Percentiles rank a stretch among this genome's conserved stretches.
Evolutionary conservation across 2,888 invertebrate species (phyloP).

Genomic region (Conistra vaccinii): DNA sequence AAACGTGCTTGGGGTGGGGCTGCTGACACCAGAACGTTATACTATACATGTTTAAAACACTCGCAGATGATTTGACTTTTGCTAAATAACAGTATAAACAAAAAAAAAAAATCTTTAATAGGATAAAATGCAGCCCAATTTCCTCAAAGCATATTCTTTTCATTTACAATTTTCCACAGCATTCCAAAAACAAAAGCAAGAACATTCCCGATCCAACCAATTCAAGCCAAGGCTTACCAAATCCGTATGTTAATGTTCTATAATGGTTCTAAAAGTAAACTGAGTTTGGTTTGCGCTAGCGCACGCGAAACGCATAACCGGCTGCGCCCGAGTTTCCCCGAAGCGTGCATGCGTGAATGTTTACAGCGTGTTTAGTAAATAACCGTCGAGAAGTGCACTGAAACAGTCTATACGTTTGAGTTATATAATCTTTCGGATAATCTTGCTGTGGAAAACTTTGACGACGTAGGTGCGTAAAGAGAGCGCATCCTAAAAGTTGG

Average conservation of each 20-base stretch:
- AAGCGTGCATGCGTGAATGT: conserved; percentile 60
- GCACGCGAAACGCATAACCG: conserved; percentile 56
- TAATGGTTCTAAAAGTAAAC: conserved; percentile 39
- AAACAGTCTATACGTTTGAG: conserved; percentile 49
- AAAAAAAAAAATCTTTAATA: not conserved
- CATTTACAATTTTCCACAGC: not conserved
- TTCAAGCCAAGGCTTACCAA: conserved; percentile 25
- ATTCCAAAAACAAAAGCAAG: not conserved
- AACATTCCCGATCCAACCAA: conserved; percentile 9
- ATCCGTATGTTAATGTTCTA: conserved; percentile 22
- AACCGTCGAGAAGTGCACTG: conserved; percentile 39
- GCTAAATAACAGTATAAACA: not conserved
- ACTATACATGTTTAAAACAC: not conserved
- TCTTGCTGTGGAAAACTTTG: conserved; percentile 26
- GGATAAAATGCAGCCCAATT: not conserved
- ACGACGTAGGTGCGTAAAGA: too few species aligned
- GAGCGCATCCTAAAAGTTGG: too few species aligned
- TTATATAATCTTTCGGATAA: conserved; percentile 49
- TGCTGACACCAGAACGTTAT: not conserved
- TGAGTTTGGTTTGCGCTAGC: conserved; percentile 32
- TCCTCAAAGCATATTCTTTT: not conserved
- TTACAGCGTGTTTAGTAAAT: conserved; percentile 56
- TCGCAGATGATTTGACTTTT: not conserved
- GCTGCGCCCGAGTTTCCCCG: conserved; percentile 51
- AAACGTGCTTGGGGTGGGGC: not conserved